Percentiles rank a stretch among this genome's conserved stretches.
phyloP scores from a whole-genome alignment of 2,797 vertebrate genomes.

The Hemitrygon akajei region DNA sequence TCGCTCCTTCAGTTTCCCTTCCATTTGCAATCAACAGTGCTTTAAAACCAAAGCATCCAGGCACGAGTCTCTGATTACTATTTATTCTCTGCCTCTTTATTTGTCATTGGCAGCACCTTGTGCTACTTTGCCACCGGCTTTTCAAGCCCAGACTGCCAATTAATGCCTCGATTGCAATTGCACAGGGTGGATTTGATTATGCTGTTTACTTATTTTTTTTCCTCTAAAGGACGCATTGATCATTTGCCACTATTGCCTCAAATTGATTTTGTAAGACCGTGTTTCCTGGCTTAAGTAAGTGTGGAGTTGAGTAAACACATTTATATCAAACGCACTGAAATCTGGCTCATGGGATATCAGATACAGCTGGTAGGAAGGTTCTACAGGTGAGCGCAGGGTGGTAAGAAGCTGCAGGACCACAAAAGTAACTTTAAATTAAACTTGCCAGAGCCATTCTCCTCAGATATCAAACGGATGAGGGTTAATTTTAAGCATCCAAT shows the following conservation, averaged over 20 bases:
- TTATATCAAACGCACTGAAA: not conserved
- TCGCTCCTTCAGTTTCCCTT: not conserved
- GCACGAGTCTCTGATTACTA: not conserved
- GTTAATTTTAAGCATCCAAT: not conserved
- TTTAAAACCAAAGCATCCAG: not conserved
- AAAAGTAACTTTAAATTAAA: too few relatives aligned
- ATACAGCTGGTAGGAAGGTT: too few relatives aligned
- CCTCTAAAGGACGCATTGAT: not conserved
- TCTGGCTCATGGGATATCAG: not conserved
- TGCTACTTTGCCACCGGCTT: not conserved
- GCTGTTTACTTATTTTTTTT: too few relatives aligned
- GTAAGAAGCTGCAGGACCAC: too few relatives aligned
- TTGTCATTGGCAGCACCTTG: not conserved
- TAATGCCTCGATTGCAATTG: too few relatives aligned
- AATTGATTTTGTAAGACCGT: not conserved
- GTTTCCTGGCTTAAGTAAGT: not conserved
- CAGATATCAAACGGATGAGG: not conserved
- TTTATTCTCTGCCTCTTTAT: not conserved
- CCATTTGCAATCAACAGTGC: not conserved
- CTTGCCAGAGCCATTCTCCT: too few relatives aligned
- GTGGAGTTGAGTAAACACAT: not conserved
- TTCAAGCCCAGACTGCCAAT: not conserved
- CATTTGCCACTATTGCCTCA: not conserved
- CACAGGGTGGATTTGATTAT: not conserved
- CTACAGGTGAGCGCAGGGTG: too few relatives aligned